Evolutionary conservation across 2,888 invertebrate genomes (phyloP), one percentile per base, ranked within the genome.

Genomic region (Theretra japonica): DNA sequence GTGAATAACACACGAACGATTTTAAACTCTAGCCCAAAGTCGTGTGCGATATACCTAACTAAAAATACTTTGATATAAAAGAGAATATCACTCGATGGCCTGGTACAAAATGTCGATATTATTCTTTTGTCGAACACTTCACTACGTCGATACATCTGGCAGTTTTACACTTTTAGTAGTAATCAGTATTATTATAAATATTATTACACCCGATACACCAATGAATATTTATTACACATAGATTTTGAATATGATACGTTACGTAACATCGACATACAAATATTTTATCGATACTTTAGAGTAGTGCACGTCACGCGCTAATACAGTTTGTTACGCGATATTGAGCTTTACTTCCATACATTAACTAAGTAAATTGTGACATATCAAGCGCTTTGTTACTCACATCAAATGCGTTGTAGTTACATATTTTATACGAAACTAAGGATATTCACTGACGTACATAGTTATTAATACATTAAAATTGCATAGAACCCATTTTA

Each of bases 11-110:
- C 75, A 80, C 79, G 74, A 75, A 74, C 72, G 73, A 70, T 69
- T 56, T 69, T 70, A 74, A 73, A 77, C 74, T 77, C 79, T 80
- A 82, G 82, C 75, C 80, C 79, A 72, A 74, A 72, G 73, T 76
- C 77, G 75, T 73, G 76, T 73, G 74, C 75, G 74, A 78, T 75
- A 48, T 50, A 69, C 62, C 73, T 68, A 70, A 68, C 65, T 65
- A 50, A 68, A 75, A 76, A 81, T 75, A 83, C 77, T 80, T 77
- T 77, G 77, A 75, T 70, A 80, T 78, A 85, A 85, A 86, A 85
- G 86, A 86, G 77, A 88, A 85, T 88, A 88, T 88, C 88, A 88
- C 88, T 85, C 86, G 83, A 82, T 78, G 80, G 75, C 76, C 73
- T 75, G 73, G 74, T 79, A 75, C 68, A 74, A 68, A 68, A 28